Base-by-base conservation (phyloP, 2,888 invertebrate genomes). In the Lydus trimaculatus region DNA sequence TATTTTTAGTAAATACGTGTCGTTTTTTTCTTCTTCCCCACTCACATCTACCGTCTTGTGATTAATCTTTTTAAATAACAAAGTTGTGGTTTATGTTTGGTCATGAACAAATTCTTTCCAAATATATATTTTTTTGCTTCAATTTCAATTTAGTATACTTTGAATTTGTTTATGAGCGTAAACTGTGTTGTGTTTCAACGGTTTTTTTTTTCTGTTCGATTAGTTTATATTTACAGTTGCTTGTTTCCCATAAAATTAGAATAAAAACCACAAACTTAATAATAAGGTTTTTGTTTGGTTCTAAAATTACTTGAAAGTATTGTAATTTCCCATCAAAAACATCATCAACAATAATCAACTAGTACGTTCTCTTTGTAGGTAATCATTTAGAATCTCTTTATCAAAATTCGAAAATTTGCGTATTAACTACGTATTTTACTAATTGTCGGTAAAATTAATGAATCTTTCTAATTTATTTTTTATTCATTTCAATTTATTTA, bases 231-330 rank as follows among this genome's bases (percentile, higher is more conserved):
- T 52, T 52, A 13, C 20, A 23, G 13, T 52, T 56, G 23, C 4
- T 56, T 25, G 25, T 56, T 56, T 56, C 25, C 56, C 56, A 56
- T 56, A 25, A 25, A 56, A 56, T 56, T 56, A 25, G 11, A 56
- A 56, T 13, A 13, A 15, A 48, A 25, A 6, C 52, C 52, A 20
- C 52, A 56, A 48, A 48, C 8, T 20, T 20, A 9, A 20, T 20
- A 9, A 20, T 48, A 9, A 20, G 48, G 2, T 56, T 23, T 23
- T 23, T 56, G 8, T 9, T 9, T 52, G 8, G n/a, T 52, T 20
- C 28, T 28, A 5, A 56, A 56, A 28, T 56, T 11, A 56, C 28
- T n/a, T n/a, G n/a, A n/a, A n/a, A n/a, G n/a, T n/a, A n/a, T n/a
- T n/a, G n/a, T n/a, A n/a, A n/a, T n/a, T n/a, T n/a, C n/a, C n/a